phyloP scores from a whole-genome alignment of 2,113 vertebrate species.

The Crocuta crocuta region DNA sequence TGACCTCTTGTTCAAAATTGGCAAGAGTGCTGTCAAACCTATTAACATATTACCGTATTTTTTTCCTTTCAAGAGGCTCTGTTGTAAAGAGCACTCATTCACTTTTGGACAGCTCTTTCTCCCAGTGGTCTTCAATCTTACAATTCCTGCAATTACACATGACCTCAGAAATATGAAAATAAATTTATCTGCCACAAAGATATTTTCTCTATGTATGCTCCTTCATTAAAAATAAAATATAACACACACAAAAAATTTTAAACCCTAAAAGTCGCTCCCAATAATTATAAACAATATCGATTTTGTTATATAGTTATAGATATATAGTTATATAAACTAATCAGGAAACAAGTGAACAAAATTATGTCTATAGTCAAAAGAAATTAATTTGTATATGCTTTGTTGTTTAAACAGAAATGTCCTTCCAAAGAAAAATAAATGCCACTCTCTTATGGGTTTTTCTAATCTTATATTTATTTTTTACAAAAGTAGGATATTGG shows the following conservation, averaged over 20 bases:
- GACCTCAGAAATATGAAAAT: background rate
- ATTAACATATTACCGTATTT: background rate
- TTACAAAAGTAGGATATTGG: background rate
- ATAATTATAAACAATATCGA: background rate
- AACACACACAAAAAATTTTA: background rate
- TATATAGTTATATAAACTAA: background rate
- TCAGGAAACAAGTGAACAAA: background rate
- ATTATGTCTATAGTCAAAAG: background rate
- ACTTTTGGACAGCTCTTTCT: background rate
- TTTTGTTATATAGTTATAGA: background rate
- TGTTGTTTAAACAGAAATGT: background rate
- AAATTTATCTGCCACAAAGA: background rate
- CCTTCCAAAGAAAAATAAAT: conserved; percentile 5
- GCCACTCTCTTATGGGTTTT: background rate
- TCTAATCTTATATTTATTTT: background rate
- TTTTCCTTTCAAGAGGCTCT: background rate
- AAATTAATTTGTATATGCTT: background rate
- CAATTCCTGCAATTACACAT: background rate
- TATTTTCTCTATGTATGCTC: background rate
- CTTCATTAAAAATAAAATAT: conserved; percentile 41
- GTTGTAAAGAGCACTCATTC: background rate
- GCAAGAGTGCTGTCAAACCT: conserved; percentile 34
- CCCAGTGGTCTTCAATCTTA: background rate
- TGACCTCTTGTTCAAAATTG: conserved; percentile 33
- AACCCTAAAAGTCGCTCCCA: background rate